Percentiles rank a stretch among this genome's conserved stretches.
Conservation (phyloP, 2,797 vertebrate genomes). For the Poeciliopsis gracilis region DNA sequence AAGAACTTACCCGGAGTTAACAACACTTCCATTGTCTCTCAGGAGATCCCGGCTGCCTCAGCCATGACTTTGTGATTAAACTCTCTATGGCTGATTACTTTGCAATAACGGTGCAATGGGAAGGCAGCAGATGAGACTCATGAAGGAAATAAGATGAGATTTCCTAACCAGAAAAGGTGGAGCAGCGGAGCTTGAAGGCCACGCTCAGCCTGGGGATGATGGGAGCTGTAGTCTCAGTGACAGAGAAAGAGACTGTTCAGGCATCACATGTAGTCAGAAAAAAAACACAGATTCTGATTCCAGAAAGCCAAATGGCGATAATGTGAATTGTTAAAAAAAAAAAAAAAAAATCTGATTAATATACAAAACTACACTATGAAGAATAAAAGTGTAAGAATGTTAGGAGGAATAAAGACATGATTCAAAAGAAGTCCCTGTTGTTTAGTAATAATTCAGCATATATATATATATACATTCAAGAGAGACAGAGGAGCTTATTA, state of each 20-base stretch:
- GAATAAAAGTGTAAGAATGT: not conserved
- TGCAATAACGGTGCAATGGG: not conserved
- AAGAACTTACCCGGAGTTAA: not conserved
- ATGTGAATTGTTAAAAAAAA: not conserved
- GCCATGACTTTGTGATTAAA: not conserved
- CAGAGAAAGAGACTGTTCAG: not conserved
- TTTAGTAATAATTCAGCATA: not conserved
- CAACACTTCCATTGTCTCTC: not conserved
- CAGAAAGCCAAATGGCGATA: not conserved
- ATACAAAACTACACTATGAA: not conserved
- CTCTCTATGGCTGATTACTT: slow-evolving; percentile 1
- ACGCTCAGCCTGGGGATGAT: not conserved
- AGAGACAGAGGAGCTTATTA: not conserved
- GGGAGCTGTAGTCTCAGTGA: not conserved
- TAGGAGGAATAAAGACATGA: not conserved
- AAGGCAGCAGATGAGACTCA: not conserved
- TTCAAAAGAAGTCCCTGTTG: not conserved
- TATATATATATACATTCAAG: not conserved
- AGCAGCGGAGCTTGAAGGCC: not conserved
- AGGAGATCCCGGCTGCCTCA: not conserved
- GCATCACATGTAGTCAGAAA: not conserved
- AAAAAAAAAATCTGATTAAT: not conserved
- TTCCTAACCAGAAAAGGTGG: not conserved
- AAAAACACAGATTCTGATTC: not conserved
- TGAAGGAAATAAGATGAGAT: not conserved